Base-by-base conservation (phyloP, 2,797 vertebrate genomes). In the Pterois miles region DNA sequence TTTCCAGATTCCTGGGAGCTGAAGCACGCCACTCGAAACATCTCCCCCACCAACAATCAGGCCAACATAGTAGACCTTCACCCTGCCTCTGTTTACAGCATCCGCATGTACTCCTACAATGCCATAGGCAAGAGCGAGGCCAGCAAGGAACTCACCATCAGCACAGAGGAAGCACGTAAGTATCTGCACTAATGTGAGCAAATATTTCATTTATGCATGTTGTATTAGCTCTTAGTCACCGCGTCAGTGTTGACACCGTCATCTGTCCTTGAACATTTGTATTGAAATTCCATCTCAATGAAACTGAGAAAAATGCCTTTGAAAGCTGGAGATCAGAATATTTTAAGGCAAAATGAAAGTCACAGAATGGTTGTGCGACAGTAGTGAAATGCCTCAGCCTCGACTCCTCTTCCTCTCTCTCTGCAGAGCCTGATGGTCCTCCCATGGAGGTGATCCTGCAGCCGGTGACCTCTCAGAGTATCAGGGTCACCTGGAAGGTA, bases 401-500 rank as follows among this genome's bases (percentile, higher is more conserved):
- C 6, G 9, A 25, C 40, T 65, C 38, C 46, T 63, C 16, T 48
- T 5, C 57, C 11, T 71, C 2, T 63, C 6, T 57, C 14, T 33
- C 56, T 8, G 0, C 90, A 99, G 98, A 98, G 92, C 98, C 98
- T 0, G 98, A 99, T 20, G 98, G 98, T 18, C 98, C 98, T 27
- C 98, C 98, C 0, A 96, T 99, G 96, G 98, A 99, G 1, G 98
- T 99, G 65, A 98, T 97, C 83, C 90, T 99, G 86, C 97, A 98
- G 90, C 97, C 98, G 0, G 95, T 98, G 91, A 99, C 98, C 0
- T 99, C 98, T 52, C 98, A 99, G 91, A 99, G 98, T 90, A 99
- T 99, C 89, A 96, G 99, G 68, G 98, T 99, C 78, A 99, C 98
- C 9, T 99, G 98, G 98, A 99, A 98, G 97, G 98, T 98, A 91